Evolutionary conservation across 2,888 invertebrate species (phyloP).

Genomic region (Noctua pronuba): DNA sequence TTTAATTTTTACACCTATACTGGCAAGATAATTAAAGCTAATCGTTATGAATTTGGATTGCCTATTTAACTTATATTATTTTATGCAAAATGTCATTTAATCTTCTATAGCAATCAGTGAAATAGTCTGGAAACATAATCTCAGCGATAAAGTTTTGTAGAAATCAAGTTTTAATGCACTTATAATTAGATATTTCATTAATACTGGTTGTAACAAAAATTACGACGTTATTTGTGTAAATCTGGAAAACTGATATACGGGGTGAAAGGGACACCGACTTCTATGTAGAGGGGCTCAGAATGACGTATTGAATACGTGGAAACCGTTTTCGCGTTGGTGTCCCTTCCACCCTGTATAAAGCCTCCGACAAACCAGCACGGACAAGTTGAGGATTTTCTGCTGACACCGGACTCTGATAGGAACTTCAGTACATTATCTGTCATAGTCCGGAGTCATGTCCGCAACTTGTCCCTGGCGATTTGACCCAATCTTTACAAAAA

Average conservation of each 20-base stretch:
- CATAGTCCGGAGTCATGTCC: background rate
- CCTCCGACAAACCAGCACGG: background rate
- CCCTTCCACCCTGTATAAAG: no score
- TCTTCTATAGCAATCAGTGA: slow-evolving; percentile 10
- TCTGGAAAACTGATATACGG: background rate
- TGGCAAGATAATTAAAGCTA: slow-evolving; percentile 8
- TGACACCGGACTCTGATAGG: background rate
- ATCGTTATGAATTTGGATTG: slow-evolving; percentile 24
- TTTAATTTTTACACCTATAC: slow-evolving; percentile 10
- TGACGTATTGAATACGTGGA: no score
- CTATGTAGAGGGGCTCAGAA: no score
- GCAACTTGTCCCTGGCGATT: background rate
- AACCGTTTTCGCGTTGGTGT: no score
- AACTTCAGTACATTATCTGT: background rate
- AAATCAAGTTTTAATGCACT: slow-evolving; percentile 13
- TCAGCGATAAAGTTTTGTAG: slow-evolving; percentile 5
- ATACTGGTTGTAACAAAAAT: background rate
- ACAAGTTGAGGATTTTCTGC: no score
- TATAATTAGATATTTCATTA: background rate
- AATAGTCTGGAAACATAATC: slow-evolving; percentile 7
- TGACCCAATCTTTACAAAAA: background rate
- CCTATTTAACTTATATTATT: background rate
- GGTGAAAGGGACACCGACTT: no score
- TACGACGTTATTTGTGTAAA: no score
- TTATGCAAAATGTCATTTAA: slow-evolving; percentile 8